Evolutionary conservation across 2,888 invertebrate genomes (phyloP), one percentile per base, ranked within the genome.

Genomic region (Heliconius aoede): DNA sequence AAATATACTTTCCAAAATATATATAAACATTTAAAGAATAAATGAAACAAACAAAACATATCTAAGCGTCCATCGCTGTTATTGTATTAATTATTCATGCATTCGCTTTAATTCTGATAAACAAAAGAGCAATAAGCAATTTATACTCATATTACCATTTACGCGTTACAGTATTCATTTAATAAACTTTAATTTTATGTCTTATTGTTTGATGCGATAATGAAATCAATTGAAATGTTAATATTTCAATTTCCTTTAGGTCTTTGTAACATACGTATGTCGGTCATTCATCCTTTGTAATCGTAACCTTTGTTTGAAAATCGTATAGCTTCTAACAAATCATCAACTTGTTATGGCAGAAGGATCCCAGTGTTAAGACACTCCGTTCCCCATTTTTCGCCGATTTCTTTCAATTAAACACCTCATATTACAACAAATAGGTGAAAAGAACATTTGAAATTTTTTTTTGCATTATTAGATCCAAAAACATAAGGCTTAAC

Each of bases 231-330:
- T 72, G 74, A 78, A 80, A 89, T 90, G 88, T 83, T 82, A 90
- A 90, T 89, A 86, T 82, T 87, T 87, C 85, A 86, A 91, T 91
- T 91, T 89, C 88, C 90, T 87, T 87, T 84, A 80, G 78, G 83
- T 80, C 81, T 81, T 81, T 78, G 80, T 82, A 82, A 84, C 76
- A 82, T 80, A 83, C 87, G 84, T 84, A 87, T 87, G 83, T 83
- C 72, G 78, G 79, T 76, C 74, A 51, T 76, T 85, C 85, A 87
- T 84, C 84, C 82, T 81, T 80, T 79, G 28, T 79, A 79, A 80
- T 79, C 79, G 73, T 76, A 80, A 85, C 86, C 88, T 84, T 81
- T 73, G 88, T 91, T 90, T 84, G 79, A 88, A 90, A 82, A 88
- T 86, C 60, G 30, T 51, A 30, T 51, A 30, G 4, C 3, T 21